Evolutionary conservation across 2,888 invertebrate species (phyloP), one percentile per base, ranked within the genome.

Genomic region (Tetragnatha montana): DNA sequence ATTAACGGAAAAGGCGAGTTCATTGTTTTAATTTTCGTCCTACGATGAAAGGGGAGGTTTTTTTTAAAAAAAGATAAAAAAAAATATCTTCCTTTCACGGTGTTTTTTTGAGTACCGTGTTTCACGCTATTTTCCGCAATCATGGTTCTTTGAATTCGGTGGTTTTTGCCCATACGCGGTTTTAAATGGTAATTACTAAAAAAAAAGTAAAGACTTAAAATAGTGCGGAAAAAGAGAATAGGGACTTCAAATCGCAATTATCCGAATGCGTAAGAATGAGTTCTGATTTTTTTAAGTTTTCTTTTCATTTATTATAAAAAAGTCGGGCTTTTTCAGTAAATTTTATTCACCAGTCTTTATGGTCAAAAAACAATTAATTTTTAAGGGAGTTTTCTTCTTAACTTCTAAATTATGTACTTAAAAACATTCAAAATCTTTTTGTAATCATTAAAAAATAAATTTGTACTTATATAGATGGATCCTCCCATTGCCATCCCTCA

Each of bases 21-120:
- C 51, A 74, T 17, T 68, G 47, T 68, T 82, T 73, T 73, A 73
- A 73, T 82, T 73, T 82, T 47, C 12, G 14, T 21, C 19, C n/a
- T 35, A 19, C 68, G 17, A 60, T 60, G 60, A 60, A 60, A 60
- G 12, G 47, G 47, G n/a, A 47, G 35, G 1, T 35, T 35, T 35
- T 35, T 35, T 35, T 35, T 35, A 35, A 35, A 4, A 35, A 35
- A n/a, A 19, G 3, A 8, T 60, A 60, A 60, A 60, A n/a, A 50
- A 51, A 73, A 75, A 74, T 6, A 10, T 14, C 10, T 47, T 74
- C 49, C 79, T 68, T 60, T 35, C 47, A 68, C 7, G 49, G 70
- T 47, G 14, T 71, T 73, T 50, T 81, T 78, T 51, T 60, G 22
- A 75, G 47, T 60, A 51, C 17, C 51, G 8, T 74, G 19, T 35